Conservation (phyloP, 2,888 invertebrate genomes). For the Drosophila fungiperda region DNA sequence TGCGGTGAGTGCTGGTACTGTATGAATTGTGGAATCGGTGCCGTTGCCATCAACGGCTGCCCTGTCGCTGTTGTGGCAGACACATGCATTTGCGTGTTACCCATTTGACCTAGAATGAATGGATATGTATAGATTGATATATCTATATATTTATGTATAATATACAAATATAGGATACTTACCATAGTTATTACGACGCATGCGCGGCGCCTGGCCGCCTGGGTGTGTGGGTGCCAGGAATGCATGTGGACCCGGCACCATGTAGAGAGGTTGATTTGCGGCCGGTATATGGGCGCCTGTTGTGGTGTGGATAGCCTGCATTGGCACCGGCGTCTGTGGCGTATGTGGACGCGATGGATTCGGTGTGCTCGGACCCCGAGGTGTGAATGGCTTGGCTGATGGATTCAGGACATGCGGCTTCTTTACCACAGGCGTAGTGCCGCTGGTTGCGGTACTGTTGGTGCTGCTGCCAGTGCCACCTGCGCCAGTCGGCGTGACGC, state of each 20-base stretch:
- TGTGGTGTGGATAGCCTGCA: slow-evolving; percentile 82
- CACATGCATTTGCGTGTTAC: slow-evolving; percentile 91
- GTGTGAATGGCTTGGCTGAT: slow-evolving; percentile 94
- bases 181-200: slow-evolving; percentile 85
- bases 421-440: slow-evolving; percentile 78
- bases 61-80: slow-evolving; percentile 89
- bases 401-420: slow-evolving; percentile 93
- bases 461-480: slow-evolving; percentile 34
- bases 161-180: slow-evolving; percentile 27
- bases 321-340: slow-evolving; percentile 90
- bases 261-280: slow-evolving; percentile 83
- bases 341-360: slow-evolving; percentile 91
- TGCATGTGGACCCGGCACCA: slow-evolving; percentile 83
- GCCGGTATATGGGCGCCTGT: slow-evolving; percentile 81
- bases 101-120: slow-evolving; percentile 84
- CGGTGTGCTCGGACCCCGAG: slow-evolving; percentile 89
- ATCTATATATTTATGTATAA: neutral
- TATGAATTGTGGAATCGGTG: slow-evolving; percentile 90
- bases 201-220: slow-evolving; percentile 82
- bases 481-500: slow-evolving; percentile 16
- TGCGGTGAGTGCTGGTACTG: slow-evolving; percentile 88
- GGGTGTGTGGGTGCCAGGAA: slow-evolving; percentile 84
- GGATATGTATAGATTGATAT: neutral
- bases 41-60: slow-evolving; percentile 93
- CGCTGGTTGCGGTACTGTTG: slow-evolving; percentile 44